These are phyloP conservation scores for Lepus americanus DNA, from an alignment of 2,113 vertebrate genomes.

Conservation along the genomic window DNA sequence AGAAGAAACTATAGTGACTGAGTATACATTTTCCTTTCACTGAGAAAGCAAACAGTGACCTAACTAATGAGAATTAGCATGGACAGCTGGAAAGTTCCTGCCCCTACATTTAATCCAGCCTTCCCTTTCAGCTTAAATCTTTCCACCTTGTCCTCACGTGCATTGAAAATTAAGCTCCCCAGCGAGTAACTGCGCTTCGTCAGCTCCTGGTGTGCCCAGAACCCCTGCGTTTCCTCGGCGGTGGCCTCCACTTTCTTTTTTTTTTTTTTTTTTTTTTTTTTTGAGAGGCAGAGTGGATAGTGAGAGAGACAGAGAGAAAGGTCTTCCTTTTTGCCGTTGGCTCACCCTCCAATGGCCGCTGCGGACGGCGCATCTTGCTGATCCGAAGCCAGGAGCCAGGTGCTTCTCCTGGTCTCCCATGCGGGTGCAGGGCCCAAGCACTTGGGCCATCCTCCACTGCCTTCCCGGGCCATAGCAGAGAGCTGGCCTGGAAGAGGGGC, in stretches of 20 bases:
- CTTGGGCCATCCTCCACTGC: no score
- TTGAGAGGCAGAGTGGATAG: no score
- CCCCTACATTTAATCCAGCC: background rate
- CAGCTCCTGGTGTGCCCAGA: background rate
- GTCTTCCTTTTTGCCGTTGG: no score
- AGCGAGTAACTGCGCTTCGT: background rate
- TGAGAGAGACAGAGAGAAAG: no score
- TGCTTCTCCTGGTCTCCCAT: no score
- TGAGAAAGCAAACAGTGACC: background rate
- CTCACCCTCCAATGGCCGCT: no score
- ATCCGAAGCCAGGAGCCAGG: no score
- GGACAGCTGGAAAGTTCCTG: background rate
- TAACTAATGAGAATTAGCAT: background rate
- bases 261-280: no score
- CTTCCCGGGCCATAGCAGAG: no score
- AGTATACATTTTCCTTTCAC: background rate
- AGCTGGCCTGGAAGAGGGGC: no score
- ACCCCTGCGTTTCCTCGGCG: background rate
- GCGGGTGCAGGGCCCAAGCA: no score
- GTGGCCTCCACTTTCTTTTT: rapidly evolving
- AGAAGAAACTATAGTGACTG: background rate
- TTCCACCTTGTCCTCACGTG: background rate
- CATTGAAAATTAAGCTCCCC: background rate
- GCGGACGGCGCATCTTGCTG: no score
- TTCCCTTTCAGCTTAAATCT: background rate